Evolutionary conservation across 1,140 invertebrate species (phyloP).

Genomic region (Panonychus citri): DNA sequence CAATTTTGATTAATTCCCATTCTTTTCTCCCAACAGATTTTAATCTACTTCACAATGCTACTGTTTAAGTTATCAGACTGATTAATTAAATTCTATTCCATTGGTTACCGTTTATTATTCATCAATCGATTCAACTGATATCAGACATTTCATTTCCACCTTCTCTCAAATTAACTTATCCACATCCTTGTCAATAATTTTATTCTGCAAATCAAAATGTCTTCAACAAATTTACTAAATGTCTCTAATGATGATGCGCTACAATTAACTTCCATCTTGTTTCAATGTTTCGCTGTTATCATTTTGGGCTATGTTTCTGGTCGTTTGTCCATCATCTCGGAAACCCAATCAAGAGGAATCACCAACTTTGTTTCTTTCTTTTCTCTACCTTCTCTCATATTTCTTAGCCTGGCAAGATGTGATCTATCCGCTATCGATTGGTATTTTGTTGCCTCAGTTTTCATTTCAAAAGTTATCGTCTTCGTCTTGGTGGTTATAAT

Average conservation of each 20-base stretch:
- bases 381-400: slow-evolving; percentile 71
- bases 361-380: slow-evolving; percentile 81
- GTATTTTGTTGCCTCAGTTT: slow-evolving; percentile 59
- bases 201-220: no score
- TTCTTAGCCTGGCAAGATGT: slow-evolving; percentile 60
- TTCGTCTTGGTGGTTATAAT: slow-evolving; percentile 58
- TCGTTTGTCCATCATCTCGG: slow-evolving; percentile 52
- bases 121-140: no score
- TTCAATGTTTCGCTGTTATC: slow-evolving; percentile 22
- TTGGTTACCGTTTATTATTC: no score
- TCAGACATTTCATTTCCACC: no score
- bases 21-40: no score
- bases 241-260: not conserved
- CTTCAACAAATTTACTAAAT: no score
- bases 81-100: no score
- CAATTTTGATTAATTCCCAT: no score
- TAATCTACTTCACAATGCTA: no score
- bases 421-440: slow-evolving; percentile 59
- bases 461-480: slow-evolving; percentile 59
- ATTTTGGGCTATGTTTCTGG: slow-evolving; percentile 62
- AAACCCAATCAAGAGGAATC: slow-evolving; percentile 65
- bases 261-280: not conserved
- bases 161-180: no score
- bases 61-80: no score
- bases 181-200: no score